These are phyloP conservation scores for Nasonia longicornis DNA, from an alignment of 1,140 invertebrate genomes.

Conservation along the genomic window DNA sequence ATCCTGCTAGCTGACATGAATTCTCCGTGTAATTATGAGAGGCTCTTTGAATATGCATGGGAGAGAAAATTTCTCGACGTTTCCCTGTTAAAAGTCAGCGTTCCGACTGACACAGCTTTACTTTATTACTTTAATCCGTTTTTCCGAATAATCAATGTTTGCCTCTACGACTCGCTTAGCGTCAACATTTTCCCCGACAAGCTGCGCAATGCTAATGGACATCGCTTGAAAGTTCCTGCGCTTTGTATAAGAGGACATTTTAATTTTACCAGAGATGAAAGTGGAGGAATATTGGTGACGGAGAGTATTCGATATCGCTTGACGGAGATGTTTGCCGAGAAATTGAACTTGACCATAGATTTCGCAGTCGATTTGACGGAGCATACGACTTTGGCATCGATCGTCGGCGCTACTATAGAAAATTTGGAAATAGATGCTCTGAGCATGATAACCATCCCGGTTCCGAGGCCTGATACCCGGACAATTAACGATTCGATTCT, in stretches of 20 bases:
- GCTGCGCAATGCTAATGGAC: too few species aligned
- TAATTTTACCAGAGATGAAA: background rate
- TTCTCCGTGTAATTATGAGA: background rate
- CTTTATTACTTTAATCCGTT: too few species aligned
- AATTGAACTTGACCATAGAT: background rate
- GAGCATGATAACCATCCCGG: background rate
- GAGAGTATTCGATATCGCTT: background rate
- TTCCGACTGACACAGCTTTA: background rate
- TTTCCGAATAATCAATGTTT: too few species aligned
- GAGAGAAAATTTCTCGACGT: background rate
- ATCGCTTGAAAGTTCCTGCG: background rate
- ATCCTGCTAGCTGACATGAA: background rate
- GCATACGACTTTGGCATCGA: background rate
- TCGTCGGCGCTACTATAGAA: background rate
- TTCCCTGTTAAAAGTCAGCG: background rate
- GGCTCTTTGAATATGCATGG: background rate
- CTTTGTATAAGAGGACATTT: background rate
- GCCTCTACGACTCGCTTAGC: too few species aligned
- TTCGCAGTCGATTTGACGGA: background rate
- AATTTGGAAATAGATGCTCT: background rate
- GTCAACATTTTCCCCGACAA: background rate
- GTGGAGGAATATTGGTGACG: background rate
- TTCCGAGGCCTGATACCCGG: background rate
- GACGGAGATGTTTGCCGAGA: background rate
- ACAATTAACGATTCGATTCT: background rate